Evolutionary conservation across 1,140 invertebrate genomes (phyloP).

Genomic region (Psilanteris sp.): DNA sequence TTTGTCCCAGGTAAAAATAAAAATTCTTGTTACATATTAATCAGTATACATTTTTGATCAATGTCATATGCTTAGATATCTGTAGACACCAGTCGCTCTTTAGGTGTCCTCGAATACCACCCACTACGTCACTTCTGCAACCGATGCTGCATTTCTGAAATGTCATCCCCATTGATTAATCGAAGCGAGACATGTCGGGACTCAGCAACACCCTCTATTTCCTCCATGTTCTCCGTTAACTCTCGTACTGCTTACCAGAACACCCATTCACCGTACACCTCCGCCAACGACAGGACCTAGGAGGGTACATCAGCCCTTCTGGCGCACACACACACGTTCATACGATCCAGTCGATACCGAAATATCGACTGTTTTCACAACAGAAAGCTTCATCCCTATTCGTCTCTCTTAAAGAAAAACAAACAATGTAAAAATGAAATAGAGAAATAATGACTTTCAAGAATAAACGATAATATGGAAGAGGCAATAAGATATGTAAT

Average conservation of each 20-base stretch:
- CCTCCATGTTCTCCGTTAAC: constrained; percentile 64
- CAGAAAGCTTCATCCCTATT: constrained; percentile 25
- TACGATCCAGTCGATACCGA: constrained; percentile 60
- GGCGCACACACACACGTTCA: constrained; percentile 33
- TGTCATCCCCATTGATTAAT: constrained; percentile 76
- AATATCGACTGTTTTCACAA: constrained; percentile 68
- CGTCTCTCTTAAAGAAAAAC: background rate
- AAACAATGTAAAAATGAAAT: too few species aligned
- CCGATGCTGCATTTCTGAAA: constrained; percentile 66
- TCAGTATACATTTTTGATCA: constrained; percentile 66
- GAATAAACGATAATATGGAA: too few species aligned
- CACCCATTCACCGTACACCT: constrained; percentile 65
- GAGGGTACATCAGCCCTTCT: constrained; percentile 57
- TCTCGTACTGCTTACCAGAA: constrained; percentile 59
- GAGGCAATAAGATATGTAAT: too few species aligned
- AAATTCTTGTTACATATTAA: constrained; percentile 8
- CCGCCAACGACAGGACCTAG: constrained; percentile 59
- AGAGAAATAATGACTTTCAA: too few species aligned
- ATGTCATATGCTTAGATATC: constrained; percentile 44
- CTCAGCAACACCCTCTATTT: constrained; percentile 76
- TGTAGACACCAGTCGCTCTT: constrained; percentile 41
- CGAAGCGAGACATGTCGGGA: constrained; percentile 73
- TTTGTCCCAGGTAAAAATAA: constrained; percentile 6
- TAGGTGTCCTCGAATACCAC: constrained; percentile 57
- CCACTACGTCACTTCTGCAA: constrained; percentile 67